Evolutionary conservation across 2,797 vertebrate genomes (phyloP).

Genomic region (Rhynchotus rufescens): DNA sequence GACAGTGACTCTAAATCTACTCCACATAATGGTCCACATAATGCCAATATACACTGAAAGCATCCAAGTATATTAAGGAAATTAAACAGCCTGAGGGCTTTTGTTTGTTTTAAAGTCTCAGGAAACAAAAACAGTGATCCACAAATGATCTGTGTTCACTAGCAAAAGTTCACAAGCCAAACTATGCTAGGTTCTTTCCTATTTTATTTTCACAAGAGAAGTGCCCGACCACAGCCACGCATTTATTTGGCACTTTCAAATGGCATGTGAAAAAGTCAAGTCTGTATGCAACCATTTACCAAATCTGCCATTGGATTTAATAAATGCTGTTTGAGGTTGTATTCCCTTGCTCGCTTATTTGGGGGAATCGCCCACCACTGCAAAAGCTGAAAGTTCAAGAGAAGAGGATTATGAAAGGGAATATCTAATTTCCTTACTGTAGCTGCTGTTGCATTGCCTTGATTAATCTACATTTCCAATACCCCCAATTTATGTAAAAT

Average conservation of each 20-base stretch:
- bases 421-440: slow-evolving; percentile 62
- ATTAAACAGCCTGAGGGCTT: background rate
- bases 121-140: background rate
- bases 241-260: background rate
- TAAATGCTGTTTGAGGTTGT: slow-evolving; percentile 42
- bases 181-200: background rate
- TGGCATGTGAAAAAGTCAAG: background rate
- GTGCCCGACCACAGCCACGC: background rate
- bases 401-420: slow-evolving; percentile 53
- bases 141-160: background rate
- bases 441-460: slow-evolving; percentile 46
- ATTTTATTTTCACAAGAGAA: background rate
- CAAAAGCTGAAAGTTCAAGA: slow-evolving; percentile 58
- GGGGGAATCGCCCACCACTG: slow-evolving; percentile 7
- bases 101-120: background rate
- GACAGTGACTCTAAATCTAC: background rate
- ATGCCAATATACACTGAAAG: background rate
- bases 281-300: background rate
- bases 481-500: slow-evolving; percentile 38
- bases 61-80: background rate
- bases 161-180: background rate
- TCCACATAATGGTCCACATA: background rate
- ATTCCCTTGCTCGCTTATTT: slow-evolving; percentile 27
- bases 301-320: background rate
- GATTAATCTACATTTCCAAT: slow-evolving; percentile 57